phyloP scores from a whole-genome alignment of 2,113 vertebrate genomes.

The Anolis sagrei region DNA sequence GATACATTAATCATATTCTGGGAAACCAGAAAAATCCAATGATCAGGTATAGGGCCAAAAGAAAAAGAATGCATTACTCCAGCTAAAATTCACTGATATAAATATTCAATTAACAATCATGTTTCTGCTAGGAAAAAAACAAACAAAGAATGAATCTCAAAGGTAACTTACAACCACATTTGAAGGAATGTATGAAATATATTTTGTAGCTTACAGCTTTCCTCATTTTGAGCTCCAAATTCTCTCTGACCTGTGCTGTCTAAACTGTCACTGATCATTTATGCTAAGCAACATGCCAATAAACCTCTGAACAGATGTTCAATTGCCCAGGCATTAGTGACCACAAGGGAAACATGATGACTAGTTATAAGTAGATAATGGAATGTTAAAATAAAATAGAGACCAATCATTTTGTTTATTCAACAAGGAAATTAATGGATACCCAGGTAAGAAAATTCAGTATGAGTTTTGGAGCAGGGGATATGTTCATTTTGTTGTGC shows the following conservation, averaged over 20 bases:
- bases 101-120: not conserved
- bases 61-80: constrained; percentile 9
- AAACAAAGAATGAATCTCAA: not conserved
- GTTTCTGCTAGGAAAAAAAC: not conserved
- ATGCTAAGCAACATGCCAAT: constrained; percentile 50
- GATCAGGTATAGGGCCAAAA: constrained; percentile 33
- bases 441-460: not conserved
- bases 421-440: constrained; percentile 56
- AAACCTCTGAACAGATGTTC: constrained; percentile 70
- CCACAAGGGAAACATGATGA: constrained; percentile 55
- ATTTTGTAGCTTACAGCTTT: not conserved
- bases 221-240: not conserved
- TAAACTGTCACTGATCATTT: constrained; percentile 29
- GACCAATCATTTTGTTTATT: constrained; percentile 57
- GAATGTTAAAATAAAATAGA: constrained; percentile 48
- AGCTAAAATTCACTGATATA: not conserved
- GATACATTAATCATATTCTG: constrained; percentile 33
- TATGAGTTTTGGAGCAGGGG: constrained; percentile 31
- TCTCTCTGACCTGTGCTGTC: not conserved
- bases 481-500: too few relatives aligned
- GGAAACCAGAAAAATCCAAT: constrained; percentile 33
- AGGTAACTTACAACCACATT: not conserved
- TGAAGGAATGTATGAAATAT: not conserved
- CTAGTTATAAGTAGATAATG: constrained; percentile 62
- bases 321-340: constrained; percentile 65